Base-by-base conservation (phyloP, 2,113 vertebrate genomes). In the Tragulus kanchil region DNA sequence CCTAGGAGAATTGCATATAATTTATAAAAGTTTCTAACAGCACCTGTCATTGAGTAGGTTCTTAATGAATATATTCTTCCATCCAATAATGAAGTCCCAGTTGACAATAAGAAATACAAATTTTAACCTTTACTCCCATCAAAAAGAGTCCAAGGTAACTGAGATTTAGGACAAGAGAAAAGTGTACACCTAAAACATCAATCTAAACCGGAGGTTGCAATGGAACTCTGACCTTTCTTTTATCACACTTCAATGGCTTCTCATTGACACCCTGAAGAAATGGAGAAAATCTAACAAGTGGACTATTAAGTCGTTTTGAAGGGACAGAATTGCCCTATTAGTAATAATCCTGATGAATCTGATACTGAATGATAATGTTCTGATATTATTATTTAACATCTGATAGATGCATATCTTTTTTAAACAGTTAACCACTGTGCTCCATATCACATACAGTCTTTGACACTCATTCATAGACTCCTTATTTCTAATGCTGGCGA, bases 21-120 rank as follows among this genome's bases (percentile, higher is more conserved):
- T 85, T 67, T 45, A 67, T 5, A 67, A 36, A 86, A 73, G 15
- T 56, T 64, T 21, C 26, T 42, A 65, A 28, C 42, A 59, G 10
- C 28, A 75, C 42, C 45, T 96, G 42, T 16, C 58, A 85, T 3
- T 83, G 16, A 90, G 31, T 54, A 61, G 21, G 36, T 71, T 85
- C 26, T 94, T 81, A 31, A 75, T 81, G 54, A 95, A 62, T 79
- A 36, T 52, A 88, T 19, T 21, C 17, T 67, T 85, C 23, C 48
- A 56, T 54, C 77, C 90, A 78, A 87, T 62, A 93, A 90, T 58
- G 25, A 96, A 88, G 67, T 83, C 28, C 23, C 19, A 13, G 6
- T 45, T 62, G 67, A 95, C 23, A 89, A 91, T 19, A 79, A 78
- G 28, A 94, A 81, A 5, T 85, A 45, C 89, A 89, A 87, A 59